These are phyloP conservation scores for Lerista edwardsae DNA, from an alignment of 2,797 vertebrate species.

Conservation along the genomic window DNA sequence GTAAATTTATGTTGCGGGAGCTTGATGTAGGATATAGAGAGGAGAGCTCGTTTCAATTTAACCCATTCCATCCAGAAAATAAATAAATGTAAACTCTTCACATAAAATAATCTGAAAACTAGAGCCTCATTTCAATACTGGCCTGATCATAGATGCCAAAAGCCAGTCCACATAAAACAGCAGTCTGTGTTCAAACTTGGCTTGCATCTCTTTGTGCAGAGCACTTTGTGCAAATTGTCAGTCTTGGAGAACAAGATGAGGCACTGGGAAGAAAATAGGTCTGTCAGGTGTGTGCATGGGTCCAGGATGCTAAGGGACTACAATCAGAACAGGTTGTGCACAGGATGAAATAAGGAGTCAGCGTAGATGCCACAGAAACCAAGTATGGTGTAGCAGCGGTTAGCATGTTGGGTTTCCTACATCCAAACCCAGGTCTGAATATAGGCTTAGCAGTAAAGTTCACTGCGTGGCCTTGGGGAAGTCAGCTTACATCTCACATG, in stretches of 20 bases:
- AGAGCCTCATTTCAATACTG: background rate
- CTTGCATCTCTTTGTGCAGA: background rate
- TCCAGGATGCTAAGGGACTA: background rate
- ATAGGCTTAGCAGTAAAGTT: background rate
- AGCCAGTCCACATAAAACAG: background rate
- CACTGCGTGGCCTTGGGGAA: background rate
- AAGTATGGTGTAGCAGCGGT: background rate
- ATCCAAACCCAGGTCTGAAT: background rate
- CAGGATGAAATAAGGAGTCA: background rate
- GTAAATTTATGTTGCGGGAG: background rate
- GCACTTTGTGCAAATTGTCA: no score
- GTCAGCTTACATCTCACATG: background rate
- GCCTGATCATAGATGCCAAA: background rate
- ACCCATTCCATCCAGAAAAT: background rate
- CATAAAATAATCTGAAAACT: background rate
- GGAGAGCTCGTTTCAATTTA: background rate
- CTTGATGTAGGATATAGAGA: background rate
- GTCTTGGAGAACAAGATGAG: background rate
- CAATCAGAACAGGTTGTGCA: background rate
- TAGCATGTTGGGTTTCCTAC: background rate
- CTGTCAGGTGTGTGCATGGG: background rate
- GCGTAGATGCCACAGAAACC: background rate
- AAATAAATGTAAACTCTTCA: background rate
- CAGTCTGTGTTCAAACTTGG: background rate
- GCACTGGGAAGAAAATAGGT: background rate